Percentiles rank a stretch among this genome's conserved stretches.
Evolutionary conservation across 2,113 vertebrate species (phyloP).

Genomic region (Ellobius talpinus): DNA sequence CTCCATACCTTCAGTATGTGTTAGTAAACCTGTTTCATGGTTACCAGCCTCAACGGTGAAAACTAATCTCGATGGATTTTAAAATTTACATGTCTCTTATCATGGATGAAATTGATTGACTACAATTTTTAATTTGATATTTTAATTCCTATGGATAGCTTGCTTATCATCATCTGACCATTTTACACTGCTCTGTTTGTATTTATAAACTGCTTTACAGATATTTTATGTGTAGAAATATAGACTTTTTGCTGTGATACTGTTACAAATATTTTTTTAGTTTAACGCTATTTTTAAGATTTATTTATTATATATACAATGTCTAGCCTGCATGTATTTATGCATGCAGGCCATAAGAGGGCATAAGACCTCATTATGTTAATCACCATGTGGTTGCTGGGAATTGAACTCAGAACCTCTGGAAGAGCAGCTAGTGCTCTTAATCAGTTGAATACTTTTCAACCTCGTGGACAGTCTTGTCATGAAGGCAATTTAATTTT

Average conservation of each 20-base stretch:
- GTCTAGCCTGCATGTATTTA: too few relatives aligned
- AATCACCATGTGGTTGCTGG: too few relatives aligned
- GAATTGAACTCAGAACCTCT: too few relatives aligned
- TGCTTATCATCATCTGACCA: background rate
- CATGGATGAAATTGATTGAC: background rate
- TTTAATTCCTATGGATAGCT: conserved; percentile 29
- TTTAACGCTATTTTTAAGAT: too few relatives aligned
- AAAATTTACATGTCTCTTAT: conserved; percentile 56
- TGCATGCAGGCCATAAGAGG: too few relatives aligned
- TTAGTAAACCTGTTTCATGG: conserved; percentile 4
- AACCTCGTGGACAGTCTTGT: background rate
- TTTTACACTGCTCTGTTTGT: background rate
- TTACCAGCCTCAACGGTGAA: background rate
- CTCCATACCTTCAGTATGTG: background rate
- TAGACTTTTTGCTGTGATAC: background rate
- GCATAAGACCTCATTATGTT: too few relatives aligned
- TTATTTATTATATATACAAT: too few relatives aligned
- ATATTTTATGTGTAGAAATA: conserved; percentile 15
- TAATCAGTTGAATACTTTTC: background rate
- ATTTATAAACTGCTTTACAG: background rate
- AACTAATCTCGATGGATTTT: conserved; percentile 13
- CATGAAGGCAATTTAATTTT: background rate
- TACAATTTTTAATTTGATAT: conserved; percentile 13
- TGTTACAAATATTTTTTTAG: background rate
- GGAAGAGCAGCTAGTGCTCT: too few relatives aligned